Base-by-base conservation (phyloP, 1,140 invertebrate genomes). In the Galleria mellonella region DNA sequence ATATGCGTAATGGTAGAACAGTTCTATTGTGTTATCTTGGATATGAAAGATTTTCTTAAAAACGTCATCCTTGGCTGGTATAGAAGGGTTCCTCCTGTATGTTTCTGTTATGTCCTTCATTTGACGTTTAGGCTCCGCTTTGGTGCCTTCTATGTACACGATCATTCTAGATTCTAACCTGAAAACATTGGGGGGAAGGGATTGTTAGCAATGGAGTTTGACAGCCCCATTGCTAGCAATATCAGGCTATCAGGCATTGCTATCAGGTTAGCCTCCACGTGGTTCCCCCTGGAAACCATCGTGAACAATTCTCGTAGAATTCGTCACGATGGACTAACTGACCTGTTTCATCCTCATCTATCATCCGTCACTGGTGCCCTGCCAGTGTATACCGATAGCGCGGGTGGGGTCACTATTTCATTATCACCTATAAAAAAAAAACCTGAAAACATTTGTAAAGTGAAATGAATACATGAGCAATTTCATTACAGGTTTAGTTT, bases 1-100 rank as follows among this genome's bases (percentile, higher is more conserved):
- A 40, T 89, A 86, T 0, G 87, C 88, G 48, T 93, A 94, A 65
- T 94, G 92, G 68, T 90, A 93, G 40, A 91, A 85, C 0, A 94
- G 47, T 11, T 87, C 72, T 47, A 94, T 92, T 55, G 91, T 89
- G 28, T 90, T 88, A 0, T 89, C 87, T 15, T 75, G 63, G 1
- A 92, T 85, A 36, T 87, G 76, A 57, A 92, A 94, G 35, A 89
- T 89, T 29, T 90, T 88, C n/a, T 88, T 86, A 10, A 90, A 90
- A 11, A 94, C 84, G 44, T 94, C 90, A 29, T 90, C 72, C 3
- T 76, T 72, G 1, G 90, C 87, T 0, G 86, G 85, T 11, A 89
- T 65, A 2, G 61, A 51, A 28, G 81, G 54, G 48, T 93, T 88
- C 14, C 91, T 87, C 9, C 88, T 57, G 67, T 89, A 93, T 10